These are phyloP conservation scores for Ceratotherium simum DNA, from an alignment of 2,113 vertebrate genomes.

Conservation along the genomic window DNA sequence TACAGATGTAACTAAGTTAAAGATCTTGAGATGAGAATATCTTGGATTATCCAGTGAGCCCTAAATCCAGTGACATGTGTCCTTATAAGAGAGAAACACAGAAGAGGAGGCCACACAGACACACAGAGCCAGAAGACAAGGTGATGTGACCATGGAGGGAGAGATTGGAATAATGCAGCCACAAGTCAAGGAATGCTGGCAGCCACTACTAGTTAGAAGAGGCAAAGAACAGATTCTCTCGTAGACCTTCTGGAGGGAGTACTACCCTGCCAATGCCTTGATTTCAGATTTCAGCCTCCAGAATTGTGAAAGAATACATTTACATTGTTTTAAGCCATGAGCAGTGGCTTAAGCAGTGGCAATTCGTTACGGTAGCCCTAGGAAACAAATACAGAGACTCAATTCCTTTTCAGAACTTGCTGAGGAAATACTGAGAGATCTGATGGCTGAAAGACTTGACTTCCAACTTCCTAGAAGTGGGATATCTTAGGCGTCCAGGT, in stretches of 20 bases:
- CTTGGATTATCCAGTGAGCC: not conserved
- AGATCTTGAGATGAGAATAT: not conserved
- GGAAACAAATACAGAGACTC: rapidly evolving
- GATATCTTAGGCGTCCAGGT: not conserved
- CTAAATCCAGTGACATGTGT: not conserved
- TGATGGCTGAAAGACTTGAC: not conserved
- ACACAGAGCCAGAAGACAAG: not conserved
- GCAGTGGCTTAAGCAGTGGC: not conserved
- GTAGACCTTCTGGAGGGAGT: not conserved
- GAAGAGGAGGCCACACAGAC: not conserved
- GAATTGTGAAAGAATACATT: too few relatives aligned
- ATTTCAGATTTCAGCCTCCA: not conserved
- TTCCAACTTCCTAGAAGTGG: not conserved
- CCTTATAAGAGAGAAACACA: not conserved
- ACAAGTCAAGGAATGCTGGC: rapidly evolving
- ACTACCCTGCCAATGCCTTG: not conserved
- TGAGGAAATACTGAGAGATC: not conserved
- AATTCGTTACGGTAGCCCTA: not conserved
- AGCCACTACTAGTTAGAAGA: not conserved
- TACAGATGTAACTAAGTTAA: not conserved
- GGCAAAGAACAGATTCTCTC: not conserved
- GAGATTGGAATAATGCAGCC: not conserved
- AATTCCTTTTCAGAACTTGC: not conserved
- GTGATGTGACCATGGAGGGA: rapidly evolving
- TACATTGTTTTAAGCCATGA: not conserved